Percentiles rank a stretch among this genome's conserved stretches.
phyloP scores from a whole-genome alignment of 1,140 invertebrate genomes.

The Chelonus insularis region DNA sequence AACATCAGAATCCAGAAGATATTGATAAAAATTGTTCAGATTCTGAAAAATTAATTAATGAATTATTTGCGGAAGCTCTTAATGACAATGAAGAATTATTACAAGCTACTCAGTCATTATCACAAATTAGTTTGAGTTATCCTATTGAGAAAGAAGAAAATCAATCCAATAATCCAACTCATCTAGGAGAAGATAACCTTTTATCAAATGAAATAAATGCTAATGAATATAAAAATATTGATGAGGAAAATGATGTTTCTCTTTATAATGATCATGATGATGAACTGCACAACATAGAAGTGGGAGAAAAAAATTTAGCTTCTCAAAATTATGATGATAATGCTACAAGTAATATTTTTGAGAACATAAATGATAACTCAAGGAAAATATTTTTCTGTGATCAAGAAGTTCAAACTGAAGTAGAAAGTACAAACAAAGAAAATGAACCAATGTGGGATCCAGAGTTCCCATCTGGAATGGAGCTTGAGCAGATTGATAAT shows the following conservation, averaged over 20 bases:
- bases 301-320: too few relatives aligned
- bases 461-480: background rate
- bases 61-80: background rate
- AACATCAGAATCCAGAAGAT: background rate
- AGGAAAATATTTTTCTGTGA: background rate
- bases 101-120: background rate
- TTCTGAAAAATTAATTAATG: background rate
- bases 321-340: too few relatives aligned
- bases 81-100: background rate
- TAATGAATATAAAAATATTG: too few relatives aligned
- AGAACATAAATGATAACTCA: too few relatives aligned
- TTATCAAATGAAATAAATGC: too few relatives aligned
- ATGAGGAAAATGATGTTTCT: too few relatives aligned
- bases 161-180: background rate
- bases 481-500: conserved; percentile 7
- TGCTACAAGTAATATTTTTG: too few relatives aligned
- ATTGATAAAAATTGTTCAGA: background rate
- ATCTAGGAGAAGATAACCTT: background rate
- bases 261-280: too few relatives aligned
- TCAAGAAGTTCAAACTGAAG: background rate
- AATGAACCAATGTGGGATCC: background rate
- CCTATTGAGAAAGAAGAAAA: background rate
- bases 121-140: background rate
- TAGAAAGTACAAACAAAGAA: background rate
- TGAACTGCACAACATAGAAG: too few relatives aligned